Evolutionary conservation across 2,888 invertebrate species (phyloP).

Genomic region (Drosophila pegasa): DNA sequence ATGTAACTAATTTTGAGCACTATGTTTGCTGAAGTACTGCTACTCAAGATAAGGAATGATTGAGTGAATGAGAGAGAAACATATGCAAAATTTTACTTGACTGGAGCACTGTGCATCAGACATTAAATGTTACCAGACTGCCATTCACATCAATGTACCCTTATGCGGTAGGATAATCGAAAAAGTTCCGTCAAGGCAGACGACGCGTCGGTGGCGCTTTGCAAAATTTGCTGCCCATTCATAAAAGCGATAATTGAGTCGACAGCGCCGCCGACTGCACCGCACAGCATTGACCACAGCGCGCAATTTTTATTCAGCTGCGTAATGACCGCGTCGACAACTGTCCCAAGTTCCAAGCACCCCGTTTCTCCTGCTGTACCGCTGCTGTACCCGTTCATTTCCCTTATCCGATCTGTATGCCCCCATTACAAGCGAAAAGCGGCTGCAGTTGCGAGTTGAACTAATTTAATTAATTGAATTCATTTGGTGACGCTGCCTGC

Average conservation of each 20-base stretch:
- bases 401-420: conserved; percentile 21
- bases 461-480: conserved; percentile 81
- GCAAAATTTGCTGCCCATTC: conserved; percentile 72
- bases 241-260: conserved; percentile 76
- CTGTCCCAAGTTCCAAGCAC: conserved; percentile 11
- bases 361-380: not conserved
- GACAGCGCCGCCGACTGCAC: conserved; percentile 33
- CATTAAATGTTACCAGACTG: not conserved
- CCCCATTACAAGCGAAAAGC: conserved; percentile 17
- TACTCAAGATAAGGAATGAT: too few species aligned
- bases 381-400: not conserved
- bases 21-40: too few species aligned
- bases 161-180: conserved; percentile 3
- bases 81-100: too few species aligned
- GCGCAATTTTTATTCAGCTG: conserved; percentile 49
- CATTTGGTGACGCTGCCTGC: conserved; percentile 63
- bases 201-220: conserved; percentile 48
- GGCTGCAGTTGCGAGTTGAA: conserved; percentile 58
- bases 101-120: not conserved
- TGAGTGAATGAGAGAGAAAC: too few species aligned
- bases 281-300: conserved; percentile 52
- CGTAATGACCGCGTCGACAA: conserved; percentile 59
- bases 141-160: not conserved
- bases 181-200: conserved; percentile 44
- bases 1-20: not conserved